These are phyloP conservation scores for Squalus acanthias DNA, from an alignment of 2,797 vertebrate genomes.

Conservation along the genomic window DNA sequence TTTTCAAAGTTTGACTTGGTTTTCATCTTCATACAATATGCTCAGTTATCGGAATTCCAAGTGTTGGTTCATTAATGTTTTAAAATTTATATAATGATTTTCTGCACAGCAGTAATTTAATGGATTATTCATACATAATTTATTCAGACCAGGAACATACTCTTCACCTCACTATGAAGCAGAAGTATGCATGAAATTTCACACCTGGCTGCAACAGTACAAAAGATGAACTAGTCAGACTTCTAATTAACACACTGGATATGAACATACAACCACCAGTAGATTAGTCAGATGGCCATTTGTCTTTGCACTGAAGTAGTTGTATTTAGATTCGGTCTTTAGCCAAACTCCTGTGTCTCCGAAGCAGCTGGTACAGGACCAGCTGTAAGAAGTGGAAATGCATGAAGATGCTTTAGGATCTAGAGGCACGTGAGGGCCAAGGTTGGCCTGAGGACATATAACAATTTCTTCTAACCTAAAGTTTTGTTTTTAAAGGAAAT, in stretches of 20 bases:
- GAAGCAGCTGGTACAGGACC: neutral
- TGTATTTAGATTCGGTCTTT: neutral
- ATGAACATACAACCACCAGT: neutral
- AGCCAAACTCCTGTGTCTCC: neutral
- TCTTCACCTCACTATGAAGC: neutral
- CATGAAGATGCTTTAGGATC: neutral
- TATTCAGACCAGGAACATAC: neutral
- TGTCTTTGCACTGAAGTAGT: neutral
- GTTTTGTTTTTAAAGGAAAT: neutral
- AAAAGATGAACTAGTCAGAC: neutral
- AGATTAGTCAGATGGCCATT: neutral
- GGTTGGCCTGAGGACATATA: neutral
- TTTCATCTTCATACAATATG: neutral
- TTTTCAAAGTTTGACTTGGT: neutral
- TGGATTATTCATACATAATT: neutral
- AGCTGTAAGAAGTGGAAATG: neutral
- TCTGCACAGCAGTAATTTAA: slow-evolving; percentile 1
- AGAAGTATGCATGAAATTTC: neutral
- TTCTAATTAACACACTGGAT: neutral
- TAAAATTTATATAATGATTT: neutral
- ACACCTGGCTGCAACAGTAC: neutral
- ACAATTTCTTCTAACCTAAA: neutral
- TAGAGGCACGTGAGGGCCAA: neutral
- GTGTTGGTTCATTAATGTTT: neutral
- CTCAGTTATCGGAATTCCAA: neutral